Evolutionary conservation across 2,888 invertebrate genomes (phyloP), one percentile per base, ranked within the genome.

Genomic region (Chesias legatella): DNA sequence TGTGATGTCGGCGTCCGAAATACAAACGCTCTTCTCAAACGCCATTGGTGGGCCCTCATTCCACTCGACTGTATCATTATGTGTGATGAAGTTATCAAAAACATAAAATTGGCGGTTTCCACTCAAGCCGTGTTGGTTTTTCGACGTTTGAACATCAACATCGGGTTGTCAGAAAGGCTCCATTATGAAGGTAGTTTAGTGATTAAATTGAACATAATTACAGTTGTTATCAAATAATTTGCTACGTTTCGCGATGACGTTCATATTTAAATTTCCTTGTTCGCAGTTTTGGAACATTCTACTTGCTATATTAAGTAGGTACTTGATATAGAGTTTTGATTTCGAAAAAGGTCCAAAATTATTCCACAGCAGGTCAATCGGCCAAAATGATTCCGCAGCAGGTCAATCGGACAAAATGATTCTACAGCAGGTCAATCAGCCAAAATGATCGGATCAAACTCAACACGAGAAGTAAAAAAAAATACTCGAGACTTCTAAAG

Each of bases 71-170:
- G 73, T 76, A 69, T 84, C 59, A 83, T 85, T 86, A 85, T 46
- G 49, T 44, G 63, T 70, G 78, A 85, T 84, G 78, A 78, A 85
- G 85, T 77, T 79, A 83, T 85, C 77, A 79, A 75, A 73, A 73
- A 72, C 63, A 62, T 64, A 60, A 81, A 83, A 82, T 81, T 79
- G 71, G 58, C 48, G 73, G 73, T 40, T 35, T n/a, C 7, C 43
- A 65, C 68, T 76, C 69, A 79, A 73, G 67, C 71, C 76, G 43
- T 83, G 74, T 83, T 83, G 81, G 71, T 74, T 72, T 79, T 79
- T 65, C 66, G 64, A 78, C 71, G 78, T 80, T 75, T 79, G 73
- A 57, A 63, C 60, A 71, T 80, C 76, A 76, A 77, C 53, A 63
- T 67, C 46, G 50, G 46, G 53, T 45, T 36, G 36, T 55, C 43